Evolutionary conservation across 2,888 invertebrate species (phyloP).

Genomic region (Sceliomorpha sp.): DNA sequence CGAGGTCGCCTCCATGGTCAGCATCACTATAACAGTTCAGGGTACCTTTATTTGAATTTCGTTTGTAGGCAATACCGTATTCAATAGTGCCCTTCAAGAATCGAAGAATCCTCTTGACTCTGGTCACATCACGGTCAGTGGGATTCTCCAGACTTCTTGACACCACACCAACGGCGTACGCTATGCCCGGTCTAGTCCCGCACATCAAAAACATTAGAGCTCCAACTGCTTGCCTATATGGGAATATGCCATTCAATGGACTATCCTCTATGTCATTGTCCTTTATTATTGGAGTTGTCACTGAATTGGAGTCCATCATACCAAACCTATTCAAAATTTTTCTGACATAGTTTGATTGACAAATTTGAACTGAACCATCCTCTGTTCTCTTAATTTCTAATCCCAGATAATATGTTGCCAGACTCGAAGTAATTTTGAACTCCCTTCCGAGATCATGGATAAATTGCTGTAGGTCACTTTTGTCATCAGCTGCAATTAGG

Average conservation of each 20-base stretch:
- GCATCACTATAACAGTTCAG: constrained; percentile 64
- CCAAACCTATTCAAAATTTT: constrained; percentile 27
- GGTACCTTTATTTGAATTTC: not conserved
- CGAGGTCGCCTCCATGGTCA: constrained; percentile 68
- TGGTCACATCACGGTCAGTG: constrained; percentile 58
- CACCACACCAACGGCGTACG: constrained; percentile 62
- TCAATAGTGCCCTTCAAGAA: constrained; percentile 63
- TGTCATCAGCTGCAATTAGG: constrained; percentile 19
- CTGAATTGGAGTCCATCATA: constrained; percentile 34
- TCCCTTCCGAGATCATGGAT: constrained; percentile 25
- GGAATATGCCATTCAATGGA: constrained; percentile 18
- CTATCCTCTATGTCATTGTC: constrained; percentile 26
- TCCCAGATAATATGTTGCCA: constrained; percentile 32
- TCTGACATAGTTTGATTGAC: constrained; percentile 28
- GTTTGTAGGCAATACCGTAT: constrained; percentile 56
- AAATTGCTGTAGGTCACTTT: constrained; percentile 13
- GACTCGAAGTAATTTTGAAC: constrained; percentile 32
- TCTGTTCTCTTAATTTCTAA: constrained; percentile 27
- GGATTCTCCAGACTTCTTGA: constrained; percentile 58
- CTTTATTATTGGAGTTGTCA: constrained; percentile 37
- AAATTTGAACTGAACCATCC: constrained; percentile 18
- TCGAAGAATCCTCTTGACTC: constrained; percentile 66
- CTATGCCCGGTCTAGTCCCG: constrained; percentile 63
- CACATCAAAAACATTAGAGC: constrained; percentile 66
- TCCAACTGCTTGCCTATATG: constrained; percentile 61